A percentile compares a stretch with the other conserved stretches of the same genome.
These are phyloP conservation scores for Acleris holmiana DNA, from an alignment of 2,888 invertebrate species.

Conservation along the genomic window DNA sequence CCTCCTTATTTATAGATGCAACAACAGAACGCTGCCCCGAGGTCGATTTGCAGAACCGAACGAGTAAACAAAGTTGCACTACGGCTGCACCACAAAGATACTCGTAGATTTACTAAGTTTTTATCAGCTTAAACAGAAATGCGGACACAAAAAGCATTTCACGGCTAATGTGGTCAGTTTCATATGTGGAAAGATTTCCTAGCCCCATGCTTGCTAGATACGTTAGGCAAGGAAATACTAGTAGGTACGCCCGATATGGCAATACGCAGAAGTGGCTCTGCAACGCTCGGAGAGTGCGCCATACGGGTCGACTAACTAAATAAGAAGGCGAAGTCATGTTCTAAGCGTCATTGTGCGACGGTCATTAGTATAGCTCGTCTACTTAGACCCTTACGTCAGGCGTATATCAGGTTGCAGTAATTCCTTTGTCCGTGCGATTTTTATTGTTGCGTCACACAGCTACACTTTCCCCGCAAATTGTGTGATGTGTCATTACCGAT, in stretches of 20 bases:
- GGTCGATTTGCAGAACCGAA: constrained; percentile 76
- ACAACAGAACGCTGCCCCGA: constrained; percentile 66
- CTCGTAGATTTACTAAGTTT: constrained; percentile 12
- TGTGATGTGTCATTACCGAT: constrained; percentile 65
- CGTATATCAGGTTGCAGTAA: constrained; percentile 61
- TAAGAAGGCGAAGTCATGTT: constrained; percentile 29
- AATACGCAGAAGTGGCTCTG: constrained; percentile 27
- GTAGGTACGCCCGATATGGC: constrained; percentile 14
- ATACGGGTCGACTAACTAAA: constrained; percentile 32
- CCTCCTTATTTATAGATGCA: constrained; percentile 82
- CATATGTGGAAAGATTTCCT: constrained; percentile 23
- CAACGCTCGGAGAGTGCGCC: constrained; percentile 7
- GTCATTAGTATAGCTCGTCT: constrained; percentile 59
- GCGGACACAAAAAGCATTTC: neutral
- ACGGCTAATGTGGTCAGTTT: neutral
- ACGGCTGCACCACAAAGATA: too few relatives aligned
- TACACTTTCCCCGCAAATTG: constrained; percentile 77
- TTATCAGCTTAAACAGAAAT: neutral
- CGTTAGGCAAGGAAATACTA: constrained; percentile 26
- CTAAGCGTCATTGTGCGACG: constrained; percentile 51
- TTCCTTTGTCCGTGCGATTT: constrained; percentile 80
- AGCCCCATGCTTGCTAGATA: constrained; percentile 16
- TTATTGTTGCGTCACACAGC: constrained; percentile 79
- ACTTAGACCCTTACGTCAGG: constrained; percentile 66
- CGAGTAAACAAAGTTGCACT: constrained; percentile 70